A percentile compares a stretch with the other conserved stretches of the same genome.
These are phyloP conservation scores for Malurus elegans DNA, from an alignment of 2,113 vertebrate genomes.

Conservation along the genomic window DNA sequence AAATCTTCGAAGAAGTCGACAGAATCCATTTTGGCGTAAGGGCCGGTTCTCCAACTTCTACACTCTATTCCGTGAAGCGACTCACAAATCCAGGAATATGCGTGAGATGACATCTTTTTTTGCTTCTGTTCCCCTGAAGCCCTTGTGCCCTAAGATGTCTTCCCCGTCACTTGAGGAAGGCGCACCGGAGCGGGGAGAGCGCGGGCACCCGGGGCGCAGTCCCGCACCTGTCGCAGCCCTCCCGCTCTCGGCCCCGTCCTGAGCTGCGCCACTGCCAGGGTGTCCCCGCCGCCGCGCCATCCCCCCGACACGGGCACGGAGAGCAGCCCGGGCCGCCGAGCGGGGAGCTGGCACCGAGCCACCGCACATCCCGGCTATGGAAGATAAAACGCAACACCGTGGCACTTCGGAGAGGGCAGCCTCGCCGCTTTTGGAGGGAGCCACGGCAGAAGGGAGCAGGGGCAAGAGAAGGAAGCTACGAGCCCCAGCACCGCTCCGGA, in stretches of 20 bases:
- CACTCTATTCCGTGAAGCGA: background rate
- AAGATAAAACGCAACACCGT: background rate
- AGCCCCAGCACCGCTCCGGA: background rate
- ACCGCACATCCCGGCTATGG: background rate
- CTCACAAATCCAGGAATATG: background rate
- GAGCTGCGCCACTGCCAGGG: background rate
- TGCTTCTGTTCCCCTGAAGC: background rate
- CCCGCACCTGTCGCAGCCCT: background rate
- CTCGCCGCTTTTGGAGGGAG: background rate
- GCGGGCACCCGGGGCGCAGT: background rate
- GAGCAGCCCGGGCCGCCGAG: background rate
- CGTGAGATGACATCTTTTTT: background rate
- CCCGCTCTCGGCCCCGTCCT: background rate
- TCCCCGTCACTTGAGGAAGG: background rate
- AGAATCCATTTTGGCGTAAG: background rate
- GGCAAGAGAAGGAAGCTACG: background rate
- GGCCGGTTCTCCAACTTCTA: background rate
- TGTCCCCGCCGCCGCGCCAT: background rate
- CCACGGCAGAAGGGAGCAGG: background rate
- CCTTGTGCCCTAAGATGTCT: background rate
- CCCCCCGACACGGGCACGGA: background rate
- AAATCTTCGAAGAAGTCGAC: background rate
- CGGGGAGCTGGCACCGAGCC: background rate
- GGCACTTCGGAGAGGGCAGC: background rate
- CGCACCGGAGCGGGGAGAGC: fast-evolving